These are phyloP conservation scores for Campoplex capitator DNA, from an alignment of 2,888 invertebrate species.

Conservation along the genomic window DNA sequence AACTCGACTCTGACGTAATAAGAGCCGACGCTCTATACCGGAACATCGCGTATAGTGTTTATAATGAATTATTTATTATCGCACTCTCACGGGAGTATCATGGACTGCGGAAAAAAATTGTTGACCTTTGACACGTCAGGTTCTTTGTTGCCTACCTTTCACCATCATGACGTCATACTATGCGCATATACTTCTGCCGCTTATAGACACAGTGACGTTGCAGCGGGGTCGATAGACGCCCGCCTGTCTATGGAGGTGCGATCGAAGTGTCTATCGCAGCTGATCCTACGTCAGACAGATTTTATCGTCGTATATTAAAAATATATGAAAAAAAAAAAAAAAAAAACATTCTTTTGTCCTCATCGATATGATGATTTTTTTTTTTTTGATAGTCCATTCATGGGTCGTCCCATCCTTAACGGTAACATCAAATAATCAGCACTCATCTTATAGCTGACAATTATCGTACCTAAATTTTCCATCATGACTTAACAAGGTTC, in stretches of 20 bases:
- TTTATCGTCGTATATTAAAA: no score
- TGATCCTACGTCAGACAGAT: not conserved
- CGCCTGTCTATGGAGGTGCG: slow-evolving; percentile 39
- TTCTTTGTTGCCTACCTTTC: slow-evolving; percentile 8
- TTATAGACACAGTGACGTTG: slow-evolving; percentile 53
- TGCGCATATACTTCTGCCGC: not conserved
- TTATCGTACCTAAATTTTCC: not conserved
- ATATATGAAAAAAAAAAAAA: not conserved
- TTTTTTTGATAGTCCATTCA: not conserved
- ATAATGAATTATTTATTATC: not conserved
- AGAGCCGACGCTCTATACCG: slow-evolving; percentile 56
- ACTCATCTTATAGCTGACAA: not conserved
- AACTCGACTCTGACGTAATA: slow-evolving; percentile 33
- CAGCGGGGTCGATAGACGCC: slow-evolving; percentile 43
- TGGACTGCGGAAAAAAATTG: slow-evolving; percentile 12
- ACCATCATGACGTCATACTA: slow-evolving; percentile 59
- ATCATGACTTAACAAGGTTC: not conserved
- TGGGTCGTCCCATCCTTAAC: no score
- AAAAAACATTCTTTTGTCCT: not conserved
- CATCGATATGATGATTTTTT: not conserved
- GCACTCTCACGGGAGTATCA: slow-evolving; percentile 46
- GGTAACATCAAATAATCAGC: no score
- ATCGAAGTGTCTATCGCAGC: slow-evolving; percentile 7
- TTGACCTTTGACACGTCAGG: slow-evolving; percentile 42
- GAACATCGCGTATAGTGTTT: slow-evolving; percentile 31